Evolutionary conservation across 2,888 invertebrate genomes (phyloP), one percentile per base, ranked within the genome.

Genomic region (Zele albiditarsus): DNA sequence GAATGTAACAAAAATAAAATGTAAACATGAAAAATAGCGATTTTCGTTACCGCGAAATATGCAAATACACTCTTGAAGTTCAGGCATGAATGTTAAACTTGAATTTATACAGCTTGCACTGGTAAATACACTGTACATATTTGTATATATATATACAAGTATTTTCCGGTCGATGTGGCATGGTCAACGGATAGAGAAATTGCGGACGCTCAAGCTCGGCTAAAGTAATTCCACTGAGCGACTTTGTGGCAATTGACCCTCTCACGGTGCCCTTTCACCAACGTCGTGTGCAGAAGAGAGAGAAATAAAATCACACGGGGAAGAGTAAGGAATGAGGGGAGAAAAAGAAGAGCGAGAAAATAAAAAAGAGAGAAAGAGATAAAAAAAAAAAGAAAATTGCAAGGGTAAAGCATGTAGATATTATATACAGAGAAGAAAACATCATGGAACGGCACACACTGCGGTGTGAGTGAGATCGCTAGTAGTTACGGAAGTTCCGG

Each of bases 401-500:
- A 53, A 53, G 53, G 20, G 20, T 53, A 6, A 20, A 20, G 20
- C 20, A 53, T 53, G 53, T 53, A 53, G 53, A 53, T 53, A 8
- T 53, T 20, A 53, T 46, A 46, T 46, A n/a, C n/a, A 3, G 46
- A 46, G 25, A 57, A 31, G 27, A 27, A 60, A 71, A 58, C 42
- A 62, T 62, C 70, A 60, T 71, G 57, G 58, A 70, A 33, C 58
- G 70, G 60, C 25, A 38, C 38, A 38, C 38, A 38, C 38, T 38
- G 38, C 38, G 38, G 38, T 38, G 38, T 38, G 38, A 38, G 38
- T 27, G 42, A 1, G 58, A 71, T 20, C 8, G 20, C 66, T 73
- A 74, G 76, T 78, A 78, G 78, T 78, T 80, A 77, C 75, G 77
- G 74, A 78, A 80, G 76, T 80, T 80, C 77, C 77, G 78, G 78